Evolutionary conservation across 2,888 invertebrate species (phyloP), one percentile per base, ranked within the genome.

Genomic region (Lasioglossum figueresi): DNA sequence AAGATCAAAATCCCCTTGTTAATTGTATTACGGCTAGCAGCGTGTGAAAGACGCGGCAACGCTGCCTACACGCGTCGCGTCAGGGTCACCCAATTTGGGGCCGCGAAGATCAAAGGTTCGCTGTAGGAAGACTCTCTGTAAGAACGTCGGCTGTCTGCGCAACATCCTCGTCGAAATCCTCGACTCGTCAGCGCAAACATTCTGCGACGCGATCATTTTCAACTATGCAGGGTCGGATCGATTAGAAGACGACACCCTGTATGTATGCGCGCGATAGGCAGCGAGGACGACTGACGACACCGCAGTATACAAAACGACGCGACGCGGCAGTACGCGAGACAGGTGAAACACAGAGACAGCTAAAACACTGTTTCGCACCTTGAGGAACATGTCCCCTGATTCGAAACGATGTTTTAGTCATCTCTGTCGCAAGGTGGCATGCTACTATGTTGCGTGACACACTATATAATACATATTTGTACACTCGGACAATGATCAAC

Each of bases 361-460:
- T 83, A 83, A 87, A 87, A 87, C 81, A 79, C 83, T 74, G 79
- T 83, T 83, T 86, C 86, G 83, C 86, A 77, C 56, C 23, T 52
- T 8, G 10, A 3, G 52, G 3, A 52, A 52, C 10, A 1, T 52
- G 23, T 52, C 1, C 52, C 52, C 52, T 52, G 66, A 82, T 83
- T 82, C 83, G 82, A 88, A 88, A 84, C 76, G 80, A 76, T 83
- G 83, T 85, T 86, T 89, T 88, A 82, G 83, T 80, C 86, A 70
- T 74, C 77, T 73, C 82, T 90, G 86, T 82, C 37, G 89, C 91
- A 92, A 59, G 89, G 89, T 92, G 88, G 90, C 93, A 93, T 93
- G 93, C 93, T 93, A 4, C 93, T 93, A 93, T 92, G 89, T 70
- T 80, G 88, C 90, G 68, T 68, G 68, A 92, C 89, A 90, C 85